phyloP scores from a whole-genome alignment of 2,888 invertebrate species.

The Heteropelma amictum region DNA sequence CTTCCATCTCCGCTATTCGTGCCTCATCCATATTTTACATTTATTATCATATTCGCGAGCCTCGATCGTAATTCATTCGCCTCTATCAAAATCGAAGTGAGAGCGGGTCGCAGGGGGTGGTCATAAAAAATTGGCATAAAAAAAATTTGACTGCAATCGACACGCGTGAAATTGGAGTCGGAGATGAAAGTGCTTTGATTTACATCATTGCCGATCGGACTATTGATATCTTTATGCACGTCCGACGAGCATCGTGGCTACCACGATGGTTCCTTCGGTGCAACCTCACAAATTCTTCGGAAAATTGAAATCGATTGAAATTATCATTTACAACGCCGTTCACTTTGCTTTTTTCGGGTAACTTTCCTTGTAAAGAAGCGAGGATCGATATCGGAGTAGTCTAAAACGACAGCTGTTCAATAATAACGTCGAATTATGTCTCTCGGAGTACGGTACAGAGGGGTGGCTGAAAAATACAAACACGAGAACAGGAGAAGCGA shows the following conservation, averaged over 20 bases:
- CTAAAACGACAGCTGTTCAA: constrained; percentile 48
- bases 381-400: constrained; percentile 35
- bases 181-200: neutral
- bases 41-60: constrained; percentile 75
- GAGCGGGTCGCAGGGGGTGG: constrained; percentile 8
- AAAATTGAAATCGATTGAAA: no score
- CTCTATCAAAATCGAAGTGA: constrained; percentile 53
- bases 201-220: neutral
- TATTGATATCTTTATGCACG: neutral
- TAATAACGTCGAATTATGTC: constrained; percentile 9
- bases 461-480: constrained; percentile 49
- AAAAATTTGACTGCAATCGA: constrained; percentile 13
- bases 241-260: no score
- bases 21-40: constrained; percentile 70
- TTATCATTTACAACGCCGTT: no score
- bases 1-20: constrained; percentile 51
- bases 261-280: no score
- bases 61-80: constrained; percentile 70
- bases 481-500: constrained; percentile 41
- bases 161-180: neutral
- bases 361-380: constrained; percentile 26
- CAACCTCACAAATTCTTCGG: no score
- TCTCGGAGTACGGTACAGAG: constrained; percentile 14
- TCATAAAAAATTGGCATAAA: constrained; percentile 1
- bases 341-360: neutral